Conservation (phyloP, 37 sponge, comb jelly and placozoan genomes). For the Oopsacas minuta region DNA sequence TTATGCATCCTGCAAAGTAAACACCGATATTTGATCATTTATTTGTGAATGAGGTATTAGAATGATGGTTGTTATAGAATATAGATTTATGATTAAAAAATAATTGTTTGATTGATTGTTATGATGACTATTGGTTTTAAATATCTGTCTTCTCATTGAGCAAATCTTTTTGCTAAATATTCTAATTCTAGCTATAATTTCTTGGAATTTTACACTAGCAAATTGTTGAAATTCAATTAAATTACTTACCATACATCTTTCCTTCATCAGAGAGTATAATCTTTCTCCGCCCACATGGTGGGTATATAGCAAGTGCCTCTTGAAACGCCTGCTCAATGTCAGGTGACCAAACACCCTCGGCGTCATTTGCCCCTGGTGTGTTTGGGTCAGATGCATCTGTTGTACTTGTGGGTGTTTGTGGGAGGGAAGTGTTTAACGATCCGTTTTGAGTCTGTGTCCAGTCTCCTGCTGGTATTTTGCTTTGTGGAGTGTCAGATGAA, state of each 20-base stretch:
- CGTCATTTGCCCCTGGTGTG: constrained; percentile 20
- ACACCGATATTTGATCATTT: background rate
- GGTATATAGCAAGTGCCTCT: constrained; percentile 94
- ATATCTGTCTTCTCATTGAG: no score
- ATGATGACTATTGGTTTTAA: no score
- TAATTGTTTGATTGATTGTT: no score
- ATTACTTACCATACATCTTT: constrained; percentile 97
- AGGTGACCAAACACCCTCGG: constrained; percentile 90
- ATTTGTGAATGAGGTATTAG: background rate
- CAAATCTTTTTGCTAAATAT: no score
- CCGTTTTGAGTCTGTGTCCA: background rate
- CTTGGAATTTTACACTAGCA: no score
- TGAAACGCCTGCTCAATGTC: constrained; percentile 99
- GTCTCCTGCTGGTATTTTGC: background rate
- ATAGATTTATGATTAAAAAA: no score
- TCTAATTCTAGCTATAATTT: no score
- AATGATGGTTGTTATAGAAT: background rate
- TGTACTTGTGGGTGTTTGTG: constrained; percentile 15
- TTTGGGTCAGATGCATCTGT: background rate
- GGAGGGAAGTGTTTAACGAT: background rate
- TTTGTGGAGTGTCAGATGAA: background rate
- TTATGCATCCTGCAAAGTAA: background rate
- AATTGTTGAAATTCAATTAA: background rate
- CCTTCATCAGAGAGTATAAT: constrained; percentile 97
- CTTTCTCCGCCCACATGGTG: constrained; percentile 94